These are phyloP conservation scores for Lycaena phlaeas DNA, from an alignment of 2,888 invertebrate species.

Conservation along the genomic window DNA sequence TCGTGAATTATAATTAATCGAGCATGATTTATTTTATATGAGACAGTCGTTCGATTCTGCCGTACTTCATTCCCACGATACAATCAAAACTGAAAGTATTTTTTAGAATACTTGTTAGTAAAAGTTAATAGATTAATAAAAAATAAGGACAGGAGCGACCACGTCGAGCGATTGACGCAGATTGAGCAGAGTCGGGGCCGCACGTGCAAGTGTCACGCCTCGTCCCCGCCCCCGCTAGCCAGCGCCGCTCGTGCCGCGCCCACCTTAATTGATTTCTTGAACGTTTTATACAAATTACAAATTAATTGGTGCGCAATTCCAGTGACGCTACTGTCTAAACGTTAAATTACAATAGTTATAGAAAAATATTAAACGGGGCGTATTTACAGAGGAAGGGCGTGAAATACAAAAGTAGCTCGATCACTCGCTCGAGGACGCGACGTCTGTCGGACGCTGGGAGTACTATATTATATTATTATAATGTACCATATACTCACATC, in stretches of 20 bases:
- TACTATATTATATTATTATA: not conserved
- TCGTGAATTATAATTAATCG: too few species aligned
- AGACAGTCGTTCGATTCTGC: too few species aligned
- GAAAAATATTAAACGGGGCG: conserved; percentile 26
- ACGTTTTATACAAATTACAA: not conserved
- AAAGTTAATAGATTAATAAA: too few species aligned
- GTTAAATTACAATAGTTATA: conserved; percentile 23
- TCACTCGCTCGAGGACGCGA: not conserved
- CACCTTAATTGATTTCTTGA: too few species aligned
- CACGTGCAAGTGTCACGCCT: not conserved
- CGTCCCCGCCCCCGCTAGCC: not conserved
- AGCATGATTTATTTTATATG: too few species aligned
- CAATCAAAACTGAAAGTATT: too few species aligned
- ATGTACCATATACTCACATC: not conserved
- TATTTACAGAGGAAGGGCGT: conserved; percentile 23
- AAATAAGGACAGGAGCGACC: too few species aligned
- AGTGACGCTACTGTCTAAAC: conserved; percentile 15
- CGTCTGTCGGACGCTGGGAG: too few species aligned
- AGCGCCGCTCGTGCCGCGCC: too few species aligned
- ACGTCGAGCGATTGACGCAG: too few species aligned
- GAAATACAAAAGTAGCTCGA: conserved; percentile 10
- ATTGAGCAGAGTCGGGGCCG: not conserved
- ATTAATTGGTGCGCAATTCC: conserved; percentile 18
- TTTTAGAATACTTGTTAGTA: too few species aligned
- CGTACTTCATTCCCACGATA: too few species aligned